Evolutionary conservation across 2,888 invertebrate species (phyloP).

Genomic region (Pristionchus mayeri): DNA sequence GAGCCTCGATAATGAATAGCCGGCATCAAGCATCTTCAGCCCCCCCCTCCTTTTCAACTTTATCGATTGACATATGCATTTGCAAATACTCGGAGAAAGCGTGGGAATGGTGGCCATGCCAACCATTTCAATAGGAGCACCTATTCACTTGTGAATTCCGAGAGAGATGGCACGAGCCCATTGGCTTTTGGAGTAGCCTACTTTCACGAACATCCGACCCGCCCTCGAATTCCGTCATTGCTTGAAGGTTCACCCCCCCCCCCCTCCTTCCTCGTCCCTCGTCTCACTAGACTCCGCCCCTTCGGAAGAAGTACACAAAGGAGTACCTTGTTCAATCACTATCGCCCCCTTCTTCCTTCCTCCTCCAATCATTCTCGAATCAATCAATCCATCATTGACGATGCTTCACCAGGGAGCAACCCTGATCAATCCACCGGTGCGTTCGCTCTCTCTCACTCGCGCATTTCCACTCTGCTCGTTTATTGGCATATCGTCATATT

Average conservation of each 20-base stretch:
- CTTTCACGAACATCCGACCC: slow-evolving; percentile 44
- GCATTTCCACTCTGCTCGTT: too few relatives aligned
- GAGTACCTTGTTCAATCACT: slow-evolving; percentile 29
- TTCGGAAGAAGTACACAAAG: neutral
- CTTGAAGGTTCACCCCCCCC: slow-evolving; percentile 34
- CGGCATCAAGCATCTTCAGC: neutral
- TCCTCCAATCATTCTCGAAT: slow-evolving; percentile 7
- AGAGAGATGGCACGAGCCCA: neutral
- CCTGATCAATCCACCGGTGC: neutral
- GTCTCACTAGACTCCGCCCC: slow-evolving; percentile 25
- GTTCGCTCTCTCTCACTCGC: neutral
- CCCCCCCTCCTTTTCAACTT: too few relatives aligned
- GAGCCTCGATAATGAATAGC: neutral
- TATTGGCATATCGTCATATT: too few relatives aligned
- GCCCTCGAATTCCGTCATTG: slow-evolving; percentile 43
- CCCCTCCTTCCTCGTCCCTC: slow-evolving; percentile 15
- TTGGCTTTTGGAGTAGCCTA: neutral
- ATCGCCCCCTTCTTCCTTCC: neutral
- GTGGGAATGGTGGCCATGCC: neutral
- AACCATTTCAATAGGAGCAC: neutral
- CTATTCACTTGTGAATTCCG: neutral
- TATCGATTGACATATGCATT: neutral
- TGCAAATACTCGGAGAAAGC: neutral
- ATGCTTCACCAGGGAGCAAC: slow-evolving; percentile 1
- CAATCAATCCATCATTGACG: neutral